Evolutionary conservation across 2,888 invertebrate genomes (phyloP).

Genomic region (Amphipyra berbera): DNA sequence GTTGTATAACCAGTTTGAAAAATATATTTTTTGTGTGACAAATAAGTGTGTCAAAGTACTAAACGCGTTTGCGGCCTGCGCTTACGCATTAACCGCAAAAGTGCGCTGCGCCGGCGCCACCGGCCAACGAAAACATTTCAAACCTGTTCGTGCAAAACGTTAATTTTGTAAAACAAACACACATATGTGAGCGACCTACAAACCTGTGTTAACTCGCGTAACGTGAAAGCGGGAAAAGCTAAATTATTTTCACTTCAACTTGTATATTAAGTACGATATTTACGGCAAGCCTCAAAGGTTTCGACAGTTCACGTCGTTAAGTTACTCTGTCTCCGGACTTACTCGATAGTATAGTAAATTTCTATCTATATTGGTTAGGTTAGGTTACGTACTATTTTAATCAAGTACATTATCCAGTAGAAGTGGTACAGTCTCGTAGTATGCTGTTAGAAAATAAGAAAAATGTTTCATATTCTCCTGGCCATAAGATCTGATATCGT

Average conservation of each 20-base stretch:
- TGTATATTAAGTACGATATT: conserved; percentile 55
- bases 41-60: conserved; percentile 84
- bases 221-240: conserved; percentile 80
- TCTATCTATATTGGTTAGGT: conserved; percentile 7
- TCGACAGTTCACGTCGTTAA: conserved; percentile 30
- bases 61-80: conserved; percentile 76
- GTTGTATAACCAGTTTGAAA: conserved; percentile 53
- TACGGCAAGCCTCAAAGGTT: conserved; percentile 37
- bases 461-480: too few relatives aligned
- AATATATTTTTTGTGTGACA: conserved; percentile 57
- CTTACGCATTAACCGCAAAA: conserved; percentile 84
- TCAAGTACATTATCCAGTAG: too few relatives aligned
- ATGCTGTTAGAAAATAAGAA: too few relatives aligned
- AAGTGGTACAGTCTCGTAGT: too few relatives aligned
- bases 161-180: conserved; percentile 82
- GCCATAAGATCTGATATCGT: too few relatives aligned
- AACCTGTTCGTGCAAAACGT: conserved; percentile 81
- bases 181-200: conserved; percentile 73
- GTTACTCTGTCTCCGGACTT: conserved; percentile 25
- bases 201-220: conserved; percentile 63
- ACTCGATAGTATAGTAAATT: conserved; percentile 22
- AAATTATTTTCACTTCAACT: conserved; percentile 70
- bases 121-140: conserved; percentile 72
- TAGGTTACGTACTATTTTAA: neutral
- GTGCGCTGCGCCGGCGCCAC: conserved; percentile 71